Evolutionary conservation across 2,888 invertebrate genomes (phyloP).

Genomic region (Oscheius onirici): DNA sequence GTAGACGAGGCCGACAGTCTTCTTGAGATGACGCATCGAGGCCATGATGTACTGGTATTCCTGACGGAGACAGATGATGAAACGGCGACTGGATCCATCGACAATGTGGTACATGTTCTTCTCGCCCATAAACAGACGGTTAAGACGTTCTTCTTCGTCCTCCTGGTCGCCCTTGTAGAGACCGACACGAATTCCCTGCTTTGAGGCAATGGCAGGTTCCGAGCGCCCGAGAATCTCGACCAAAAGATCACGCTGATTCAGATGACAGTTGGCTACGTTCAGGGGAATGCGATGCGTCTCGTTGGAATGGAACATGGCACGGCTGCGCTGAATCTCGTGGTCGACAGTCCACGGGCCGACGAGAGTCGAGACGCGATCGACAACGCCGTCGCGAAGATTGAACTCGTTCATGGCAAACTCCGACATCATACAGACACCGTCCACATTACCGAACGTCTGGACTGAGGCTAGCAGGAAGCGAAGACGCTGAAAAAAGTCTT

Average conservation of each 20-base stretch:
- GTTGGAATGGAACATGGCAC: constrained; percentile 55
- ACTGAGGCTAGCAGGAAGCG: constrained; percentile 54
- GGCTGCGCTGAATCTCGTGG: constrained; percentile 46
- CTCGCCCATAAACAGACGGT: constrained; percentile 22
- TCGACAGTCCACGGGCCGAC: constrained; percentile 53
- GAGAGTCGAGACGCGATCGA: constrained; percentile 51
- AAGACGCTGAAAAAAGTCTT: constrained; percentile 37
- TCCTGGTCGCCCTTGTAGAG: constrained; percentile 47
- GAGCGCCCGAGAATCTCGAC: constrained; percentile 56
- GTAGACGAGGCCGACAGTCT: constrained; percentile 47
- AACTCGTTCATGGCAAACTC: constrained; percentile 59
- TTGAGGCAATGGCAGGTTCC: constrained; percentile 53
- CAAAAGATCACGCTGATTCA: constrained; percentile 44
- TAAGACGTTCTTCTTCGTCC: constrained; percentile 26
- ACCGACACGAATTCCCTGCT: constrained; percentile 55
- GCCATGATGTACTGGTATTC: constrained; percentile 48
- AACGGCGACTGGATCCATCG: constrained; percentile 44
- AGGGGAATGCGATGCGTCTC: constrained; percentile 61
- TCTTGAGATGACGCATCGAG: constrained; percentile 44
- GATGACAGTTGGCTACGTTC: constrained; percentile 35
- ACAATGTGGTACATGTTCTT: constrained; percentile 33
- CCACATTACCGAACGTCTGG: constrained; percentile 58
- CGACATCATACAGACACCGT: constrained; percentile 54
- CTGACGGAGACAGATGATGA: constrained; percentile 49
- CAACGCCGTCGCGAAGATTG: constrained; percentile 51